Percentiles rank a stretch among this genome's conserved stretches.
These are phyloP conservation scores for Sciurus niger DNA, from an alignment of 2,113 vertebrate genomes.

Conservation along the genomic window DNA sequence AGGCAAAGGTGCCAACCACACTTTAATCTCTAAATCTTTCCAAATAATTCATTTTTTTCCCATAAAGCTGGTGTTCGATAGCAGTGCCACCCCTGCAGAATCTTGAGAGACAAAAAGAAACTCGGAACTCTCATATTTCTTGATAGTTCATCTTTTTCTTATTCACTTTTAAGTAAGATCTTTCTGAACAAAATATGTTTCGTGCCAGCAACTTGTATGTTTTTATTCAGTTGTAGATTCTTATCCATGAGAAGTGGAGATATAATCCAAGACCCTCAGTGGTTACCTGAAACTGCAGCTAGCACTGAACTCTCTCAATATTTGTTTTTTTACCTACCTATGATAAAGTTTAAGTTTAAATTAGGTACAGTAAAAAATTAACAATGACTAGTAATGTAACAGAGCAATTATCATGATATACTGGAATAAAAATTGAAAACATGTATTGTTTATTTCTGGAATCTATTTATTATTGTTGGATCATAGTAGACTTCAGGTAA, in stretches of 20 bases:
- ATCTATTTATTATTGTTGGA: background rate
- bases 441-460: background rate
- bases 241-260: too few relatives aligned
- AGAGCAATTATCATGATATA: background rate
- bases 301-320: background rate
- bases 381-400: background rate
- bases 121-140: background rate
- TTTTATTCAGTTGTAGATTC: background rate
- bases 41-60: constrained; percentile 62
- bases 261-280: background rate
- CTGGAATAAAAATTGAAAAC: background rate
- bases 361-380: background rate
- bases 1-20: constrained; percentile 58
- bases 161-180: background rate
- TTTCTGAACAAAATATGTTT: constrained; percentile 27
- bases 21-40: constrained; percentile 66
- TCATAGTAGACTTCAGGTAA: background rate
- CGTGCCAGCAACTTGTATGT: background rate
- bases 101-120: background rate
- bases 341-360: background rate
- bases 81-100: background rate
- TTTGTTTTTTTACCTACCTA: background rate
- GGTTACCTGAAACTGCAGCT: background rate
- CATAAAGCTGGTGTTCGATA: background rate
- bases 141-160: background rate